Evolutionary conservation across 2,888 invertebrate species (phyloP).

Genomic region (Notodonta dromedarius): DNA sequence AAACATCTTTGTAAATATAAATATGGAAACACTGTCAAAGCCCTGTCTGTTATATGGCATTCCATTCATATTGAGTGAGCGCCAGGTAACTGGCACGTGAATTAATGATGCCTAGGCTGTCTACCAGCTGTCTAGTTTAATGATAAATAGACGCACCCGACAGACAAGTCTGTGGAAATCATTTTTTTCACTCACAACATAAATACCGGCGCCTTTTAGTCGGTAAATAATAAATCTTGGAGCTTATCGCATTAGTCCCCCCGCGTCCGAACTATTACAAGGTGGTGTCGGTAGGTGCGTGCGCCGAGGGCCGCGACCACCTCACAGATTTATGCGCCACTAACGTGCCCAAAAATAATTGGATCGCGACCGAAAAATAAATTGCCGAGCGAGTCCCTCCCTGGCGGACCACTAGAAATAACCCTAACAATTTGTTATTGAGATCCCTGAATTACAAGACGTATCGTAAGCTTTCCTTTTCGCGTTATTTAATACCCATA

Average conservation of each 20-base stretch:
- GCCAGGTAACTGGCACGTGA: background rate
- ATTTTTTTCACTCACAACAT: slow-evolving; percentile 27
- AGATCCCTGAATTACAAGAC: slow-evolving; percentile 59
- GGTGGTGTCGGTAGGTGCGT: slow-evolving; percentile 45
- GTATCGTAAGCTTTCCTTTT: slow-evolving; percentile 33
- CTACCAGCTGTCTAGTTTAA: slow-evolving; percentile 2
- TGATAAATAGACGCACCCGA: slow-evolving; percentile 1
- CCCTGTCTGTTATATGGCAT: background rate
- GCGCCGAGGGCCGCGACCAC: slow-evolving; percentile 42
- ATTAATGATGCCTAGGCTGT: slow-evolving; percentile 4
- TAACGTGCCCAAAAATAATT: slow-evolving; percentile 81
- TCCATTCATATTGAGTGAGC: slow-evolving; percentile 1
- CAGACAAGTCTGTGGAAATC: background rate
- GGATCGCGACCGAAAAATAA: slow-evolving; percentile 80
- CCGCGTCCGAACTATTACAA: slow-evolving; percentile 52
- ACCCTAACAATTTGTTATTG: slow-evolving; percentile 70
- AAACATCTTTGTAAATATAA: background rate
- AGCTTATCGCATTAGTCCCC: slow-evolving; percentile 58
- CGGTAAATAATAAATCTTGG: slow-evolving; percentile 55
- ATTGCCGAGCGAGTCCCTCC: slow-evolving; percentile 58
- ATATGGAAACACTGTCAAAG: background rate
- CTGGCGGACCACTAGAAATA: slow-evolving; percentile 53
- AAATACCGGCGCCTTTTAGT: slow-evolving; percentile 33
- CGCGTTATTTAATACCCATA: slow-evolving; percentile 37
- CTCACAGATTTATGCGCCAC: slow-evolving; percentile 72